Percentiles rank a stretch among this genome's conserved stretches.
These are phyloP conservation scores for Trypoxylon attenuatum DNA, from an alignment of 2,888 invertebrate genomes.

Conservation along the genomic window DNA sequence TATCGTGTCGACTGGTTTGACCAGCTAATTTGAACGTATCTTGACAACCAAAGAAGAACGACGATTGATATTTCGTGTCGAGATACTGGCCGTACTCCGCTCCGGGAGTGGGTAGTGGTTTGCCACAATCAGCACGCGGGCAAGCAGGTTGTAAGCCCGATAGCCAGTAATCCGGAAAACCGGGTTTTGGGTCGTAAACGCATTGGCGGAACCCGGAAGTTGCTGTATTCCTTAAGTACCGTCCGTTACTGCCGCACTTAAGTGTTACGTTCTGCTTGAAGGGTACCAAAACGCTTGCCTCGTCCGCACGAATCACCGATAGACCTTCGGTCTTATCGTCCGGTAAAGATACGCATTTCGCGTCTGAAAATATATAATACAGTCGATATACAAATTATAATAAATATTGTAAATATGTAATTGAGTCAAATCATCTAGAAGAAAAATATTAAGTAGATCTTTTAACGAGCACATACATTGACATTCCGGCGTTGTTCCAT, in stretches of 20 bases:
- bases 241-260: conserved; percentile 86
- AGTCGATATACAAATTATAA: too few relatives aligned
- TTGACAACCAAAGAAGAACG: conserved; percentile 96
- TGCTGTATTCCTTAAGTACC: conserved; percentile 86
- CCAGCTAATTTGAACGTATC: conserved; percentile 96
- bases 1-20: conserved; percentile 93
- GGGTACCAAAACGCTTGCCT: conserved; percentile 88
- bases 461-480: conserved; percentile 82
- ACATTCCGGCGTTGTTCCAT: conserved; percentile 94
- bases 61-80: conserved; percentile 93
- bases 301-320: conserved; percentile 85
- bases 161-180: conserved; percentile 92
- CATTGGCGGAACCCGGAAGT: conserved; percentile 93
- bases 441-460: too few relatives aligned
- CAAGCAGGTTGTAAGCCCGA: conserved; percentile 91
- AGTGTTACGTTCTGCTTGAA: conserved; percentile 94
- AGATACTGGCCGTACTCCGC: conserved; percentile 93
- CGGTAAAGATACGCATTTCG: conserved; percentile 91
- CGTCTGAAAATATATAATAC: conserved; percentile 81
- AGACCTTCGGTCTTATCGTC: conserved; percentile 93
- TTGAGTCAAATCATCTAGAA: too few relatives aligned
- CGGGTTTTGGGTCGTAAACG: conserved; percentile 95
- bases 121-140: conserved; percentile 93
- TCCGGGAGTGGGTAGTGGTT: conserved; percentile 92
- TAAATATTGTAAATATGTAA: too few relatives aligned